These are phyloP conservation scores for Pongo pygmaeus DNA, from an alignment of 2,113 vertebrate genomes.

Conservation along the genomic window DNA sequence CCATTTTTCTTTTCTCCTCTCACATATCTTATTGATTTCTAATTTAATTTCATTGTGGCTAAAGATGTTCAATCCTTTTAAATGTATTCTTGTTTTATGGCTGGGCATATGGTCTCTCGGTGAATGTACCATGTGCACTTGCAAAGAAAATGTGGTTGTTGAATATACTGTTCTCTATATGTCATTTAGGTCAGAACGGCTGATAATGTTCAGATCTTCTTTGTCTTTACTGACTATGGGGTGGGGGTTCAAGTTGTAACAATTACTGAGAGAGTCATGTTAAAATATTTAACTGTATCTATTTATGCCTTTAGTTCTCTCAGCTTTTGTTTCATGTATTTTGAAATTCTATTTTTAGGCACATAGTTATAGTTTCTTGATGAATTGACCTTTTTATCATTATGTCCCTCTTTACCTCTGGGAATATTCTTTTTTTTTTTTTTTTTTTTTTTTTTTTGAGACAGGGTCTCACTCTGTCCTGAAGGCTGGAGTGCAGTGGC, in stretches of 20 bases:
- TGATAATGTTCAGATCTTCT: not conserved
- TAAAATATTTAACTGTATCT: not conserved
- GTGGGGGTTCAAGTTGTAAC: not conserved
- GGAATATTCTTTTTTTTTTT: not conserved
- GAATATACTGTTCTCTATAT: not conserved
- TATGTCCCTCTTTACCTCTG: not conserved
- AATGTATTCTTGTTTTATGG: not conserved
- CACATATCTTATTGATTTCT: not conserved
- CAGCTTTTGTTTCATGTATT: not conserved
- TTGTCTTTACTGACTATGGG: not conserved
- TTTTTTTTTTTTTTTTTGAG: not conserved
- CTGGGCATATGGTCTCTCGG: not conserved
- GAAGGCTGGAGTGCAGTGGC: too few relatives aligned
- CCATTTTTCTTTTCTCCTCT: not conserved
- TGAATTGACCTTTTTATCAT: not conserved
- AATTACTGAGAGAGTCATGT: not conserved
- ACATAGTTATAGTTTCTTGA: not conserved
- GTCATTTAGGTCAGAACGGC: not conserved
- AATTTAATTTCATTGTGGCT: not conserved
- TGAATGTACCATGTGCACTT: not conserved
- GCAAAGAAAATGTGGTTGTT: not conserved
- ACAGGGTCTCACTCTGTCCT: too few relatives aligned
- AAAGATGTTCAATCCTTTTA: not conserved
- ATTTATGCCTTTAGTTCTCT: not conserved
- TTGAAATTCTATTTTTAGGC: not conserved